phyloP scores from a whole-genome alignment of 2,797 vertebrate species.

The Chromobotia macracanthus region DNA sequence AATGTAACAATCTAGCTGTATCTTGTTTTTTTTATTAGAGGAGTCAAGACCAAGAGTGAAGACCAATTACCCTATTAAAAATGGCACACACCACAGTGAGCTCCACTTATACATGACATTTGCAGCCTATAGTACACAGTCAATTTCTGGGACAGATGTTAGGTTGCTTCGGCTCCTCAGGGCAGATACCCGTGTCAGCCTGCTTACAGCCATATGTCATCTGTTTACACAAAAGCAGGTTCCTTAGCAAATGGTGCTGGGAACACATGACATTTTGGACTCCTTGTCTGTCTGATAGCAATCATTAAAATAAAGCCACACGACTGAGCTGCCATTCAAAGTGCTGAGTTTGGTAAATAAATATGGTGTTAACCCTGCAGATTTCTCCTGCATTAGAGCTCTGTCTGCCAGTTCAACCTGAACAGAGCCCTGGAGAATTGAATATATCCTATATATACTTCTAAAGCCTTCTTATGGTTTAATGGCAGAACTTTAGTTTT shows the following conservation, averaged over 20 bases:
- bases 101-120: conserved; percentile 44
- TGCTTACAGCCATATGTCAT: conserved; percentile 39
- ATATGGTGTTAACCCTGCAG: conserved; percentile 24
- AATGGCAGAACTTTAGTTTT: no score
- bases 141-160: conserved; percentile 52
- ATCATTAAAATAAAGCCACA: conserved; percentile 22
- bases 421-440: not conserved
- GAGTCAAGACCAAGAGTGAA: conserved; percentile 27
- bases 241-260: conserved; percentile 49
- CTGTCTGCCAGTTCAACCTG: not conserved
- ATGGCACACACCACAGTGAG: conserved; percentile 11
- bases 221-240: conserved; percentile 28
- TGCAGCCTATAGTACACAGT: conserved; percentile 25
- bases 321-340: not conserved
- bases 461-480: no score
- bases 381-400: not conserved
- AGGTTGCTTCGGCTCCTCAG: conserved; percentile 36
- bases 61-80: conserved; percentile 42
- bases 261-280: conserved; percentile 57
- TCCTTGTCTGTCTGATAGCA: conserved; percentile 42
- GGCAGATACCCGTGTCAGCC: conserved; percentile 35
- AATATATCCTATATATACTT: conserved; percentile 2
- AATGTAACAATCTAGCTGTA: not conserved
- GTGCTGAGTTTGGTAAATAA: conserved; percentile 20
- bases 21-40: conserved; percentile 16